These are phyloP conservation scores for Drosophila repleta DNA, from an alignment of 1,140 invertebrate genomes.

Conservation along the genomic window DNA sequence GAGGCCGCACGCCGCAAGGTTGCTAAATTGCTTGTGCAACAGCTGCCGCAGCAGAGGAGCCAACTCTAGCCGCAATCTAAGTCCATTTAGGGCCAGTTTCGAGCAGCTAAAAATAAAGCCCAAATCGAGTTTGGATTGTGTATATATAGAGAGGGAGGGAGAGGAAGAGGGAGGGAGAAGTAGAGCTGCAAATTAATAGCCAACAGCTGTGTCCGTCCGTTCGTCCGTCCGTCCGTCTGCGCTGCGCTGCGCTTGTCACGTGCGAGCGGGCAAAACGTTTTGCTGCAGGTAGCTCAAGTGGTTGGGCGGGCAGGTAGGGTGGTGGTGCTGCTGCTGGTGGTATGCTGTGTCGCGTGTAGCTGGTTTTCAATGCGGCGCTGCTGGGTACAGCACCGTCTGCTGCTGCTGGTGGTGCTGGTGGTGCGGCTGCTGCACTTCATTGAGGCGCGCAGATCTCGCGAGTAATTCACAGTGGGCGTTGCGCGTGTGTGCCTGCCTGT, in stretches of 20 bases:
- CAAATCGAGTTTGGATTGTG: conserved; percentile 2
- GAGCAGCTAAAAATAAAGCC: conserved; percentile 41
- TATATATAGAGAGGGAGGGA: too few species aligned
- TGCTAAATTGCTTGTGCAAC: conserved; percentile 27
- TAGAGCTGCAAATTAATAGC: background rate
- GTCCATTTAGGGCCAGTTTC: conserved; percentile 29
- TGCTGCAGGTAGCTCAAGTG: conserved; percentile 15
- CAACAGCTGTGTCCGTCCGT: conserved; percentile 28
- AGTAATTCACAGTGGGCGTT: conserved; percentile 65
- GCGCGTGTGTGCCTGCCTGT: conserved; percentile 18
- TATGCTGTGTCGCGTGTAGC: conserved; percentile 16
- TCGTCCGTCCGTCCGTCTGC: conserved; percentile 28
- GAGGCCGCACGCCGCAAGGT: conserved; percentile 74
- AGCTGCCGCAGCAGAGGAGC: background rate
- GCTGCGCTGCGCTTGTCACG: conserved; percentile 28
- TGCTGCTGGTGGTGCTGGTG: too few species aligned
- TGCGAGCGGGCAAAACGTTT: conserved; percentile 17
- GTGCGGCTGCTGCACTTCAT: conserved; percentile 60
- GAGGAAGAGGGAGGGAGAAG: too few species aligned
- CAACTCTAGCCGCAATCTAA: conserved; percentile 18
- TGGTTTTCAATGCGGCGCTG: conserved; percentile 1
- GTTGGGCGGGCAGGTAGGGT: background rate
- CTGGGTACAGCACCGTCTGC: conserved; percentile 68
- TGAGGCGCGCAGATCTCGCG: conserved; percentile 38
- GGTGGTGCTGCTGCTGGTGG: background rate